Conservation (phyloP, 2,113 vertebrate species). For the Petrocephalus zakoni region DNA sequence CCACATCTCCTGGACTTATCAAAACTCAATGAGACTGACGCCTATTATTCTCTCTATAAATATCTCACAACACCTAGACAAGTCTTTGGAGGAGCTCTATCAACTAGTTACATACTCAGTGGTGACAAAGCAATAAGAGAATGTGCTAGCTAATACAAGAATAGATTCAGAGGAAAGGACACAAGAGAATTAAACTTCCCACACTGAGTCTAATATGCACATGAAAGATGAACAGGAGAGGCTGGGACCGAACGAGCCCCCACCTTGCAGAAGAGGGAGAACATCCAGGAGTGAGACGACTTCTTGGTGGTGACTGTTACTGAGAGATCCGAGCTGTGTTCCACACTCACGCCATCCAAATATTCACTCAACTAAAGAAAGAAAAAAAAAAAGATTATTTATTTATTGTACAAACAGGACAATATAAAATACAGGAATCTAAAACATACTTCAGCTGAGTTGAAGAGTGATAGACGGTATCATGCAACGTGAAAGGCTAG, state of each 20-base stretch:
- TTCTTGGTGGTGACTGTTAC: slow-evolving; percentile 94
- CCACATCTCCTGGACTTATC: background rate
- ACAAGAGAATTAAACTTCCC: background rate
- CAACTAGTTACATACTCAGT: too few species aligned
- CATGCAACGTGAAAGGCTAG: background rate
- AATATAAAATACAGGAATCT: background rate
- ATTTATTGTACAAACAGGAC: background rate
- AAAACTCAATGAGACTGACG: background rate
- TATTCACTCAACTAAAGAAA: slow-evolving; percentile 80
- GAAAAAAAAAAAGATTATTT: background rate
- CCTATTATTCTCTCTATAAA: background rate
- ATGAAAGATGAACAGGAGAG: slow-evolving; percentile 26
- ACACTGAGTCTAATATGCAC: slow-evolving; percentile 21
- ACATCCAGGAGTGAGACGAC: slow-evolving; percentile 90
- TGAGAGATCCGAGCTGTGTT: slow-evolving; percentile 83
- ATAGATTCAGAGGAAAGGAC: background rate
- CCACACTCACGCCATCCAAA: slow-evolving; percentile 87
- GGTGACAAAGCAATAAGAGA: background rate
- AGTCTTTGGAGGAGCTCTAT: too few species aligned
- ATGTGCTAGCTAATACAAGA: background rate
- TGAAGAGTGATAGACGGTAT: background rate
- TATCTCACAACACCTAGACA: background rate
- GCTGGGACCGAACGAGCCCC: slow-evolving; percentile 18
- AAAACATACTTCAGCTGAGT: background rate
- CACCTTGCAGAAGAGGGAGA: slow-evolving; percentile 96